These are phyloP conservation scores for Pterobdella sp. DNA, from an alignment of 2,888 invertebrate genomes.

Conservation along the genomic window DNA sequence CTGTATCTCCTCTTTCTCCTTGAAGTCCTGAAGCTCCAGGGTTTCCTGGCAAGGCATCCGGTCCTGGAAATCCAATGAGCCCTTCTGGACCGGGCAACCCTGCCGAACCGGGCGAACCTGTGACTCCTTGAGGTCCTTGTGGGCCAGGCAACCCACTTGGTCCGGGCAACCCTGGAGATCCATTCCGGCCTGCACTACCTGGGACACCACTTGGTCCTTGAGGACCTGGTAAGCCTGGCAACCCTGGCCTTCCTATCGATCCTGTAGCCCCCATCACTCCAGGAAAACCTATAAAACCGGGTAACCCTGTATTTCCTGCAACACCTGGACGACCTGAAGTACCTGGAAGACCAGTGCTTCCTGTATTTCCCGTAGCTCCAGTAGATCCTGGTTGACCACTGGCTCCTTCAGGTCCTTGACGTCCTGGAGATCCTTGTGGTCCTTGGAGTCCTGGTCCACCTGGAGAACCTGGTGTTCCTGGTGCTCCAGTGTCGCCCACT, in stretches of 20 bases:
- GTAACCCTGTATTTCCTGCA: slow-evolving; percentile 18
- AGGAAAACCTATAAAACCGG: slow-evolving; percentile 1
- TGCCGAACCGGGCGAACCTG: background rate
- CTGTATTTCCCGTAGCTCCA: background rate
- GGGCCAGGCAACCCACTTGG: background rate
- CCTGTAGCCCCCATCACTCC: slow-evolving; percentile 27
- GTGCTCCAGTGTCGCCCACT: background rate
- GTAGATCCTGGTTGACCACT: background rate
- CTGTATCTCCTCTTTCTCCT: background rate
- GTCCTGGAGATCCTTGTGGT: background rate
- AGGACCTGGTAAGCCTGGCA: background rate
- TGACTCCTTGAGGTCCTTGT: background rate
- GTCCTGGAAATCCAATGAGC: background rate
- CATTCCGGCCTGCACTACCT: slow-evolving; percentile 15
- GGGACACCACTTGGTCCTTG: background rate
- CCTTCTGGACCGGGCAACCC: background rate
- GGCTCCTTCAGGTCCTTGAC: background rate
- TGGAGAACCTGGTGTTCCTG: background rate
- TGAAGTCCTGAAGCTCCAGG: background rate
- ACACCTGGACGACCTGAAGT: slow-evolving; percentile 10
- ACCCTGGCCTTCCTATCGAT: background rate
- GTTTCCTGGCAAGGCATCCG: background rate
- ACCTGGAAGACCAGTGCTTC: background rate
- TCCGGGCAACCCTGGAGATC: background rate
- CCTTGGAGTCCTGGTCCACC: slow-evolving; percentile 3